Base-by-base conservation (phyloP, 2,888 invertebrate species). In the Yponomeuta plumbellus region DNA sequence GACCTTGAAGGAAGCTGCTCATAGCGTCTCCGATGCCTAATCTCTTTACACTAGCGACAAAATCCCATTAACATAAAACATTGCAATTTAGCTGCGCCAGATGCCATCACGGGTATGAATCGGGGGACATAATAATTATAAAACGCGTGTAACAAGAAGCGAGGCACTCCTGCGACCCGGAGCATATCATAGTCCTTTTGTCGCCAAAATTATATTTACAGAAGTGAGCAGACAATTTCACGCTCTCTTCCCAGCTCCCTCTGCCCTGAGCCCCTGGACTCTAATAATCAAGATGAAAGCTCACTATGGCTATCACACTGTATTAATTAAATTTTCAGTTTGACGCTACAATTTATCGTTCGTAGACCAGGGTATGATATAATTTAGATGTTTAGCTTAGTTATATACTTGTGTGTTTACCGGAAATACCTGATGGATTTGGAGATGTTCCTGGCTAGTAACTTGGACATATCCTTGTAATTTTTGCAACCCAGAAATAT, bases 221-320 rank as follows among this genome's bases (percentile, higher is more conserved):
- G 88, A 91, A 91, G 89, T 88, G 90, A 91, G 86, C 89, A 89
- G 91, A 91, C 90, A 91, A 91, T 91, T 91, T 91, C 91, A 91
- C 89, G 91, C 81, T 90, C 86, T 86, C 88, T 88, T 86, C 88
- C 80, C 81, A 74, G 88, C 89, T 84, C 92, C 86, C 69, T 69
- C 80, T 83, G 80, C 79, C 82, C 80, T 77, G 72, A 71, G 73
- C 72, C 75, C 76, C 80, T 77, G 84, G 85, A 88, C 88, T 86
- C 84, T 88, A 88, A 91, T 91, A 88, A 91, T 82, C 80, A 75
- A 69, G 74, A 65, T 75, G 77, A 71, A 70, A 76, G 70, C 72
- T 68, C 83, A 80, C 72, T 73, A 69, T 84, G 82, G 88, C 86
- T 73, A 77, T 11, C 26, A 20, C 26, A 13, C 34, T 8, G 8